Percentiles rank a stretch among this genome's conserved stretches.
phyloP scores from a whole-genome alignment of 2,888 invertebrate genomes.

The Latrodectus elegans region DNA sequence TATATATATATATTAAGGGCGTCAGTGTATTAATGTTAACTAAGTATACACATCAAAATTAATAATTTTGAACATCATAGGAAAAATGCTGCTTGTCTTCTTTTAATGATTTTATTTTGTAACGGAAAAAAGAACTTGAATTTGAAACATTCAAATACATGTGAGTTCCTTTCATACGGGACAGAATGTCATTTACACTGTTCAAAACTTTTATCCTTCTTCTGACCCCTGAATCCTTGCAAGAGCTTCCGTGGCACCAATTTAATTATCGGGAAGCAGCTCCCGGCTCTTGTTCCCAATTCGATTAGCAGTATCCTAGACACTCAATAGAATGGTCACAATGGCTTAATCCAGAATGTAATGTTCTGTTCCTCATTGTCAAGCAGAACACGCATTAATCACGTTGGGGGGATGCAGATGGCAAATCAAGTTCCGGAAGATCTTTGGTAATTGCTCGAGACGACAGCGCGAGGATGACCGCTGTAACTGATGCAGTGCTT shows the following conservation, averaged over 20 bases:
- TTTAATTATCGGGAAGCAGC: slow-evolving; percentile 33
- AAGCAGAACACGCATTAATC: slow-evolving; percentile 5
- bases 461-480: not conserved
- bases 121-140: no score
- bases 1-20: no score
- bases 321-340: slow-evolving; percentile 20
- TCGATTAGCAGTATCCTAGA: slow-evolving; percentile 18
- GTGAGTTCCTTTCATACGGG: not conserved
- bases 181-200: not conserved
- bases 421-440: not conserved
- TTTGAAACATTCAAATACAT: no score
- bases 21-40: no score
- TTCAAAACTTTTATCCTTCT: not conserved
- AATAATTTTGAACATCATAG: no score
- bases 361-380: slow-evolving; percentile 15
- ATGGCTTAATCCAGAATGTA: slow-evolving; percentile 14
- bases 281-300: slow-evolving; percentile 10
- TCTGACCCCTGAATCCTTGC: not conserved
- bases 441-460: not conserved
- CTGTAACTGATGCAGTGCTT: not conserved
- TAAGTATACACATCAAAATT: no score
- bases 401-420: not conserved
- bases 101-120: no score
- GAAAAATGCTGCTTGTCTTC: no score
- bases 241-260: slow-evolving; percentile 7